Evolutionary conservation across 2,113 vertebrate genomes (phyloP), one percentile per base, ranked within the genome.

Genomic region (Gadus macrocephalus): DNA sequence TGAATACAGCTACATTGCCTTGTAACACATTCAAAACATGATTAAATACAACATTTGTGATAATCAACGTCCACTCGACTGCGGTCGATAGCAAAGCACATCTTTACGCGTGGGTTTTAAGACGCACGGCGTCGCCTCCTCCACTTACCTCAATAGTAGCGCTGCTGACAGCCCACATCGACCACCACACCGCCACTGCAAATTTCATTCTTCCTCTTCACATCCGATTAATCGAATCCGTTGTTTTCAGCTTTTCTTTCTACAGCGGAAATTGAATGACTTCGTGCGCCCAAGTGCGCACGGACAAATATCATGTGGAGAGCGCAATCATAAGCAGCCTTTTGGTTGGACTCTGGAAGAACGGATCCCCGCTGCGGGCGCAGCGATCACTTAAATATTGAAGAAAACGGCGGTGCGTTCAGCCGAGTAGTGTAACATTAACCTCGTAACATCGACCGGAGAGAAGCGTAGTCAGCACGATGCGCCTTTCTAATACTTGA

Each of bases 161-260:
- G 53, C 74, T 60, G 28, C 85, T 81, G 59, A 75, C 68, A 68
- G 77, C 71, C 59, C 89, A 64, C 56, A 67, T 80, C 68, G 84
- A 65, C 19, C 78, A 67, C 65, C 67, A 63, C 77, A 82, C 73
- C 63, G 82, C 71, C 1, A 78, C 69, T 68, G 79, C 70, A 68
- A 89, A 91, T 89, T 90, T 89, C 90, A 92, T 89, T 66, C 71
- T 85, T 70, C 64, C 65, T 71, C 71, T 56, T n/a, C 4, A 61
- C 28, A 2, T 65, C 53, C 31, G 2, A 76, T 6, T 15, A 64
- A 49, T 49, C 15, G 35, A 27, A 28, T 16, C 3, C 31, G 62
- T 58, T 42, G 20, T 20, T 69, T 20, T 27, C 25, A 55, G 53
- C 15, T 74, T 69, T 60, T 38, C 20, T 59, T 56, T 17, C 77